Evolutionary conservation across 2,113 vertebrate species (phyloP).

Genomic region (Rostratula benghalensis): DNA sequence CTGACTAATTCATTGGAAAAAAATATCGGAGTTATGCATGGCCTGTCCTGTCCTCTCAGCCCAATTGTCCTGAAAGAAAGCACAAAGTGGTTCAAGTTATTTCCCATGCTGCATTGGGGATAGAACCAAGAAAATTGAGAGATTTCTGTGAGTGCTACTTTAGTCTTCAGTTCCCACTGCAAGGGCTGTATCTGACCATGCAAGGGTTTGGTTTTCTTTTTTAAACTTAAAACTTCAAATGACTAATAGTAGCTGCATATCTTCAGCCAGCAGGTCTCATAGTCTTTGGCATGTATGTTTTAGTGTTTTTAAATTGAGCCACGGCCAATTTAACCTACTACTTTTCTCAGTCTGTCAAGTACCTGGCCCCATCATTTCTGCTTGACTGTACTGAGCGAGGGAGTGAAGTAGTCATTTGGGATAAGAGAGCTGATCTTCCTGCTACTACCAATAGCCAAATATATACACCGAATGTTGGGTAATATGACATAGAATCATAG

Average conservation of each 20-base stretch:
- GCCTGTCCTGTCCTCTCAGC: neutral
- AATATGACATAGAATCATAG: neutral
- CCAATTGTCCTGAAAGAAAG: neutral
- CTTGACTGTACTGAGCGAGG: neutral
- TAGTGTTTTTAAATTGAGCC: neutral
- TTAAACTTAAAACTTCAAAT: neutral
- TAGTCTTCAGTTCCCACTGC: neutral
- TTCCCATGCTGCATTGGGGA: neutral
- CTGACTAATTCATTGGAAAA: neutral
- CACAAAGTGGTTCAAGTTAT: neutral
- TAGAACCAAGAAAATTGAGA: neutral
- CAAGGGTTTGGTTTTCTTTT: neutral
- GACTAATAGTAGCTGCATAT: neutral
- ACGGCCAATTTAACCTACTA: neutral
- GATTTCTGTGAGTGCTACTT: neutral
- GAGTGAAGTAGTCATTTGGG: neutral
- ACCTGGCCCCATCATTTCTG: neutral
- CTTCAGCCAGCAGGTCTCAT: neutral
- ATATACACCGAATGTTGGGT: neutral
- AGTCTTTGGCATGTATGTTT: neutral
- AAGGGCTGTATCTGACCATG: neutral
- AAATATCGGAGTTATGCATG: neutral
- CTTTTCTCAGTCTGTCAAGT: neutral
- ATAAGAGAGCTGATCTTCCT: neutral
- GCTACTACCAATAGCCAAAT: neutral